These are phyloP conservation scores for Heliothis virescens DNA, from an alignment of 1,140 invertebrate genomes.

Conservation along the genomic window DNA sequence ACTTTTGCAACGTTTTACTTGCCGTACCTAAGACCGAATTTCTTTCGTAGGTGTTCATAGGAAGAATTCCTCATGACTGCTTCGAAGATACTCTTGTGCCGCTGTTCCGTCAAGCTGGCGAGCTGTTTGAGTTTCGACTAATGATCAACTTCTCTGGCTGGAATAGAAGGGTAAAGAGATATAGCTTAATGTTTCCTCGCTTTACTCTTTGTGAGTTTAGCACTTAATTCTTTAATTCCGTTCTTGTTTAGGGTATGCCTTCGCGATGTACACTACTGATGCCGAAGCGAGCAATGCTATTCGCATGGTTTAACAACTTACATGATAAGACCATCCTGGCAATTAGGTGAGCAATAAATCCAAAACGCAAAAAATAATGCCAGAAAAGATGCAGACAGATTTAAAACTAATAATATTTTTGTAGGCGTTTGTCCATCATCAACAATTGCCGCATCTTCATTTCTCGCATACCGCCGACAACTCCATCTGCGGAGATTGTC, in stretches of 20 bases:
- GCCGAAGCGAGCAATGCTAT: constrained; percentile 78
- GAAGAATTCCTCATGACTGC: constrained; percentile 81
- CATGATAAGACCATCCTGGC: constrained; percentile 83
- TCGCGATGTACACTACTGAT: constrained; percentile 81
- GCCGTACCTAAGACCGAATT: not conserved
- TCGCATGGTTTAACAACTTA: constrained; percentile 82
- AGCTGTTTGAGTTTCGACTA: constrained; percentile 82
- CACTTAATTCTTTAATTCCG: too few species aligned
- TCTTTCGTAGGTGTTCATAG: constrained; percentile 78
- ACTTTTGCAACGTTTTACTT: too few species aligned
- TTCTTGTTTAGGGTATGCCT: constrained; percentile 73
- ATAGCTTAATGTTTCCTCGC: constrained; percentile 44
- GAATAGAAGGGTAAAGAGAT: constrained; percentile 80
- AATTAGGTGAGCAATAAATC: constrained; percentile 70
- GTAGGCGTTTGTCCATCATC: constrained; percentile 79
- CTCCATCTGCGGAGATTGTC: constrained; percentile 76
- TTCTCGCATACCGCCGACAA: constrained; percentile 77
- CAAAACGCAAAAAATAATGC: not conserved
- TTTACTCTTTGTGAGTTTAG: too few species aligned
- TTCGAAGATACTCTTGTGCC: constrained; percentile 82
- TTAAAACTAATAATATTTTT: not conserved
- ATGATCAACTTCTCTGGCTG: constrained; percentile 85
- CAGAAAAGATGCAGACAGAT: not conserved
- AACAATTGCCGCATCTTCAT: constrained; percentile 84
- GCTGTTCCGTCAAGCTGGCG: constrained; percentile 76